These are phyloP conservation scores for Drosophila subquinaria DNA, from an alignment of 2,888 invertebrate genomes.

Conservation along the genomic window DNA sequence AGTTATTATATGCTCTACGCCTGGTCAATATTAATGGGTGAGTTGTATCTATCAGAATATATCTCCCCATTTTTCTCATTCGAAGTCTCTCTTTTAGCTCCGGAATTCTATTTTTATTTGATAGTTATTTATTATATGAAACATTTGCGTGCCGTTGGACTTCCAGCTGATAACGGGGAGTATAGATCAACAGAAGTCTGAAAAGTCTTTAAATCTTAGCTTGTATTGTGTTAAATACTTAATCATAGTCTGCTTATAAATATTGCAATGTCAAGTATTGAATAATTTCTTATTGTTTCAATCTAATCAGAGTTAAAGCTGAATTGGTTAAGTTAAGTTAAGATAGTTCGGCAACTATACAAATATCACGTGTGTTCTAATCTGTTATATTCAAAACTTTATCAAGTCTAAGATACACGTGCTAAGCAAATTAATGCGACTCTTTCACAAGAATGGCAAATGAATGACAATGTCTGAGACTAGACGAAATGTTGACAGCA, in stretches of 20 bases:
- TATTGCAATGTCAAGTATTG: background rate
- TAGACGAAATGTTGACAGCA: conserved; percentile 72
- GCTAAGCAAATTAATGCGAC: conserved; percentile 70
- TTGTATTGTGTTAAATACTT: background rate
- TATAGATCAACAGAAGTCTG: background rate
- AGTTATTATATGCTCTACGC: background rate
- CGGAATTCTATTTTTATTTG: conserved; percentile 8
- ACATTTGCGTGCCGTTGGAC: background rate
- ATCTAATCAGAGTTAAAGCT: background rate
- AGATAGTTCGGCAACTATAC: background rate
- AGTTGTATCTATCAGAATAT: background rate
- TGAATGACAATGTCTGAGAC: conserved; percentile 42
- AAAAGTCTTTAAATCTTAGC: background rate
- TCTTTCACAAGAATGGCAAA: conserved; percentile 24
- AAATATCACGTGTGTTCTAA: conserved; percentile 54
- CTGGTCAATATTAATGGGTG: background rate
- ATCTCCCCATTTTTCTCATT: background rate
- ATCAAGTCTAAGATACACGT: conserved; percentile 58
- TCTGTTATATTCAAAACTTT: conserved; percentile 57
- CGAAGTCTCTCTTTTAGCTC: background rate
- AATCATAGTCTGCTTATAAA: background rate
- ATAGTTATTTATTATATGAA: background rate
- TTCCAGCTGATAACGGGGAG: background rate
- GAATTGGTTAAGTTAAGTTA: background rate
- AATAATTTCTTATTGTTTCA: background rate